Conservation (phyloP, 2,797 vertebrate species). For the Danio aesculapii region DNA sequence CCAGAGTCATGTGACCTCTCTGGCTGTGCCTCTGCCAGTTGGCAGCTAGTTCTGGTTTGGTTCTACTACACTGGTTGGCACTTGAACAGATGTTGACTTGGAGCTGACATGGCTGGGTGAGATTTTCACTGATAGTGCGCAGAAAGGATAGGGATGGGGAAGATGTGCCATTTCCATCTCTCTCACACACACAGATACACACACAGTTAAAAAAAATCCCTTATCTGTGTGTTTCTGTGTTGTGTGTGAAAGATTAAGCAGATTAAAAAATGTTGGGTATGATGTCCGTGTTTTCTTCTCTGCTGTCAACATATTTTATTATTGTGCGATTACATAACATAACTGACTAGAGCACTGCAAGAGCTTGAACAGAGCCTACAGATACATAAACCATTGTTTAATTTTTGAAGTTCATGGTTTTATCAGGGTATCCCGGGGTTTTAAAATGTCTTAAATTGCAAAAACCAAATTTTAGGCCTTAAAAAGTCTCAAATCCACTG, state of each 20-base stretch:
- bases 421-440: too few species aligned
- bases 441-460: too few species aligned
- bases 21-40: conserved; percentile 11
- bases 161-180: background rate
- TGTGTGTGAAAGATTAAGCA: conserved; percentile 1
- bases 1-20: conserved; percentile 34
- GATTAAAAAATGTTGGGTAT: conserved; percentile 13
- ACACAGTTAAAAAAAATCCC: background rate
- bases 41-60: conserved; percentile 28
- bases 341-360: conserved; percentile 37
- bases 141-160: conserved; percentile 17
- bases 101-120: conserved; percentile 28
- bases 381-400: conserved; percentile 24
- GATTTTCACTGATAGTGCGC: conserved; percentile 31
- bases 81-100: conserved; percentile 37
- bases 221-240: conserved; percentile 9
- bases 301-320: conserved; percentile 38
- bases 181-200: background rate
- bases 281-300: conserved; percentile 6
- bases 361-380: conserved; percentile 44
- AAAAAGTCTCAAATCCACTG: too few species aligned
- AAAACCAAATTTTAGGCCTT: too few species aligned
- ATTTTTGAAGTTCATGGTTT: background rate
- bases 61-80: conserved; percentile 32
- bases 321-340: conserved; percentile 57